phyloP scores from a whole-genome alignment of 2,888 invertebrate genomes.

The Danaus chrysippus region DNA sequence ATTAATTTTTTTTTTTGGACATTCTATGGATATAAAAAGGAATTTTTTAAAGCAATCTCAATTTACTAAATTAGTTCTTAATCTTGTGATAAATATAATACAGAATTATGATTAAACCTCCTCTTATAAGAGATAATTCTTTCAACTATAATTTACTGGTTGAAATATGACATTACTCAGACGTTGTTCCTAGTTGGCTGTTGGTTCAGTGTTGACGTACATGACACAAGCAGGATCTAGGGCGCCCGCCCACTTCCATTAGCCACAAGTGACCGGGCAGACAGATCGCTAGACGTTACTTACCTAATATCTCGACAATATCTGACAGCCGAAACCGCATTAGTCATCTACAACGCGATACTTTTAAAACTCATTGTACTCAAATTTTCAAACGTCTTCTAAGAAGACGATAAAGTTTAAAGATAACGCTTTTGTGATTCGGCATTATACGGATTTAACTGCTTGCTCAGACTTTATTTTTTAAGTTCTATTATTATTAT shows the following conservation, averaged over 20 bases:
- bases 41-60: too few relatives aligned
- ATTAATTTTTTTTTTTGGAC: too few relatives aligned
- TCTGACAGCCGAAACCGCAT: constrained; percentile 17
- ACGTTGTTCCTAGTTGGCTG: background rate
- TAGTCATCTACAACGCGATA: background rate
- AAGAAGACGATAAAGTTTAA: background rate
- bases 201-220: constrained; percentile 37
- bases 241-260: constrained; percentile 64
- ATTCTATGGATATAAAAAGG: too few relatives aligned
- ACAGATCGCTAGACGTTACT: constrained; percentile 33
- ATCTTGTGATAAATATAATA: constrained; percentile 4
- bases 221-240: constrained; percentile 57
- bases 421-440: background rate
- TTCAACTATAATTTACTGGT: too few relatives aligned
- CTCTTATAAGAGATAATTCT: too few relatives aligned
- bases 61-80: constrained; percentile 1
- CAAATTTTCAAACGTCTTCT: background rate
- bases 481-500: too few relatives aligned
- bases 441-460: too few relatives aligned
- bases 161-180: background rate
- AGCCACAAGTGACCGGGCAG: constrained; percentile 46
- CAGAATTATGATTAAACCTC: background rate
- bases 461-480: too few relatives aligned
- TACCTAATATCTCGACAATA: constrained; percentile 25
- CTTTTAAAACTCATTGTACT: background rate